Evolutionary conservation across 2,113 vertebrate genomes (phyloP), one percentile per base, ranked within the genome.

Genomic region (Circaetus gallicus): DNA sequence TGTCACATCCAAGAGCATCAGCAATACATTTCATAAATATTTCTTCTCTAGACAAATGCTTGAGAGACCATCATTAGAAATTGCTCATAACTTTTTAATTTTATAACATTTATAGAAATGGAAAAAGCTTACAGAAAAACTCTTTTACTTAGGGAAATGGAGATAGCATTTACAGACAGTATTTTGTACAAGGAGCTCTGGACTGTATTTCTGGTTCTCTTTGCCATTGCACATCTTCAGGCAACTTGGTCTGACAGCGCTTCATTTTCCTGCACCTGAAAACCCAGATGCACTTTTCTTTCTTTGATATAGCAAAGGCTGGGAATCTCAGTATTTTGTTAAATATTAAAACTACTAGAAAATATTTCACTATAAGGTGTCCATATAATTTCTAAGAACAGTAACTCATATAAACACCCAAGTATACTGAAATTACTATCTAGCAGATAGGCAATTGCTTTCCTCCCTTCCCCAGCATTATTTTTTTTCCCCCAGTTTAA

Each of bases 101-200:
- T n/a, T 42, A 0, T 42, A 42, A 29, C 10, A 28, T 20, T 45
- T 40, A 26, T 2, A 28, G 24, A 20, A 29, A 10, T 24, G 43
- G 29, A 21, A 80, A 62, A 71, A 70, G 4, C 56, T 40, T 16
- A 24, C 6, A n/a, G 53, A 47, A 70, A 45, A 36, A 3, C 29
- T 7, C 20, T 34, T 76, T 26, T 42, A 11, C 38, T 47, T 18
- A 7, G 3, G 40, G 42, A 40, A 42, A 34, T 2, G 3, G 20
- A 59, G 47, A 10, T 1, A 4, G 14, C 5, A 2, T 42, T 82
- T 65, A 31, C 29, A 53, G 52, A 38, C 2, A 13, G 28, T 2
- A 20, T 26, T 66, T 49, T 26, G 10, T 15, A 13, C 0, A 0
- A 52, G 61, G 32, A n/a, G 25, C 55, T 83, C 20, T 36, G n/a